Evolutionary conservation across 2,797 vertebrate species (phyloP).

Genomic region (Tokudaia tokunoshimensis): DNA sequence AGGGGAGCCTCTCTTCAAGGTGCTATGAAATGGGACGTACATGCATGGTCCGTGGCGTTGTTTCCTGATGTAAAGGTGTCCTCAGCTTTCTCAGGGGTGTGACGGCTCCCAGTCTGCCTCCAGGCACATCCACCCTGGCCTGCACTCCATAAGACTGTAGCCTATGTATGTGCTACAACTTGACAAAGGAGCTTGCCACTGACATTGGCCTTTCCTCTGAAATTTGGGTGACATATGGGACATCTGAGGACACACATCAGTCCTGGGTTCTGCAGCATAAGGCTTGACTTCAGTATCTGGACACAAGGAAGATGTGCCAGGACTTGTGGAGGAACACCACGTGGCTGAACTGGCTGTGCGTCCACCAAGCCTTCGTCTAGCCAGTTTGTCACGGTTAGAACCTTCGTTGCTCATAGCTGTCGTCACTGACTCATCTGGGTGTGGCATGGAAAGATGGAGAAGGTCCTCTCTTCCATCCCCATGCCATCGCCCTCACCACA

Average conservation of each 20-base stretch:
- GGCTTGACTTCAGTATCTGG: not conserved
- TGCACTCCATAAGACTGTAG: conserved; percentile 45
- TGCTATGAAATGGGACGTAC: conserved; percentile 32
- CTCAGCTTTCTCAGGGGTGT: not conserved
- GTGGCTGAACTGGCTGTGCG: rapidly evolving
- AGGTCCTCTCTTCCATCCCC: not conserved
- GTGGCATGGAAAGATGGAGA: conserved; percentile 22
- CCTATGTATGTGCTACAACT: not conserved
- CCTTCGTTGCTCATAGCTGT: conserved; percentile 56
- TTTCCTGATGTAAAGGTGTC: conserved; percentile 38
- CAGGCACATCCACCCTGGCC: not conserved
- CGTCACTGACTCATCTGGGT: not conserved
- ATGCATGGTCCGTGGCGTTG: not conserved
- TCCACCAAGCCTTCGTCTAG: conserved; percentile 51
- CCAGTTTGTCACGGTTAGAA: not conserved
- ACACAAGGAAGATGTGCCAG: rapidly evolving
- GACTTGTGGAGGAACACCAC: not conserved
- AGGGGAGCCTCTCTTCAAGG: conserved; percentile 58
- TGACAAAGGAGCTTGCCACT: not conserved
- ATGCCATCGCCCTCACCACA: not conserved
- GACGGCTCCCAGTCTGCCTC: conserved; percentile 48
- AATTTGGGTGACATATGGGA: conserved; percentile 49
- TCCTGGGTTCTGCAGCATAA: not conserved
- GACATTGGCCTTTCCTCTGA: not conserved
- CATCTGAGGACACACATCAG: not conserved